These are phyloP conservation scores for Hippasteria phrygiana DNA, from an alignment of 53 echinoderm and acorn worm genomes.

Conservation along the genomic window DNA sequence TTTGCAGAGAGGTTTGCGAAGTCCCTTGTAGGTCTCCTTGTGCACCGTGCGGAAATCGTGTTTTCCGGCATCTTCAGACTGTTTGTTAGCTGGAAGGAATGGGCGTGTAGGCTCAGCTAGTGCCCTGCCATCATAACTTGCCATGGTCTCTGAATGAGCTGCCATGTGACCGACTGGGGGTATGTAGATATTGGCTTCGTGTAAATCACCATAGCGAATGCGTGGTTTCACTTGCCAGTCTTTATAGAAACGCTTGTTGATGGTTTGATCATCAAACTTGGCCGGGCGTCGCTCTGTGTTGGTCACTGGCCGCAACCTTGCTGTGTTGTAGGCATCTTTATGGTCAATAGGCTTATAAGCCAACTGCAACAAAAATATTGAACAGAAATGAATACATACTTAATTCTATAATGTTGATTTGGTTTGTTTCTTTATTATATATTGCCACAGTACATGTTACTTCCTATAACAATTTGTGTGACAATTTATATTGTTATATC, in stretches of 20 bases:
- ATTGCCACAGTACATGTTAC: too few relatives aligned
- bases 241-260: slow-evolving; percentile 92
- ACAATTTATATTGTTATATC: too few relatives aligned
- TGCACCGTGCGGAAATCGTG: slow-evolving; percentile 94
- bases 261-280: slow-evolving; percentile 92
- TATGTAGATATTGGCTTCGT: slow-evolving; percentile 85
- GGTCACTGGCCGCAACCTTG: slow-evolving; percentile 69
- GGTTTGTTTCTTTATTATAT: too few relatives aligned
- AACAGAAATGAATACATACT: too few relatives aligned
- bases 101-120: slow-evolving; percentile 70
- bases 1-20: slow-evolving; percentile 77
- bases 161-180: slow-evolving; percentile 81
- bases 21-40: slow-evolving; percentile 86
- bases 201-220: slow-evolving; percentile 90
- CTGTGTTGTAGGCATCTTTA: slow-evolving; percentile 58
- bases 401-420: too few relatives aligned
- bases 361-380: slow-evolving; percentile 68
- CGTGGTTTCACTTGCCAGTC: slow-evolving; percentile 93
- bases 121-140: slow-evolving; percentile 61
- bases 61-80: slow-evolving; percentile 55
- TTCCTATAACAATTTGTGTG: too few relatives aligned
- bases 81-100: slow-evolving; percentile 68
- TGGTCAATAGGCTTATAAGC: slow-evolving; percentile 80
- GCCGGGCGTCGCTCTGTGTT: slow-evolving; percentile 75
- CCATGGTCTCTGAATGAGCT: slow-evolving; percentile 73